Evolutionary conservation across 2,113 vertebrate species (phyloP).

Genomic region (Zeus faber): DNA sequence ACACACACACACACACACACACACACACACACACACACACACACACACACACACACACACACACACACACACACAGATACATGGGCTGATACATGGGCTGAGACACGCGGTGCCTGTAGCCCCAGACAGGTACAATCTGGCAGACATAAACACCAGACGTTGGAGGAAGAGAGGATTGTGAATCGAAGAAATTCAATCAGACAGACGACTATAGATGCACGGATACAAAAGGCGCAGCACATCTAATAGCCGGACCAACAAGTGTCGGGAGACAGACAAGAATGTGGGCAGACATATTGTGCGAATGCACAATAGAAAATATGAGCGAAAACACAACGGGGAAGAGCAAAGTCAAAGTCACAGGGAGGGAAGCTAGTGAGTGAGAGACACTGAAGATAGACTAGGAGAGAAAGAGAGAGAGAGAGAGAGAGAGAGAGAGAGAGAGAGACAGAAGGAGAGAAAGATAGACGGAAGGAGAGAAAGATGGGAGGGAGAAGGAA

Average conservation of each 20-base stretch:
- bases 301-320: conserved; percentile 41
- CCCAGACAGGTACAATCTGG: conserved; percentile 53
- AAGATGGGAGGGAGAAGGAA: conserved; percentile 26
- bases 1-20: too few species aligned
- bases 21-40: conserved; percentile 6
- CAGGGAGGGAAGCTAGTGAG: conserved; percentile 12
- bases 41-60: conserved; percentile 3
- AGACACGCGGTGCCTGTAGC: conserved; percentile 29
- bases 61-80: conserved; percentile 5
- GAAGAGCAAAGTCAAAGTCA: conserved; percentile 57
- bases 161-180: conserved; percentile 3
- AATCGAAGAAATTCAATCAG: conserved; percentile 51
- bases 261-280: conserved; percentile 38
- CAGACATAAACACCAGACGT: conserved; percentile 47
- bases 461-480: conserved; percentile 18
- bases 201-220: conserved; percentile 30
- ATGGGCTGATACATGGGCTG: conserved; percentile 28
- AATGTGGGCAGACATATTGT: conserved; percentile 48
- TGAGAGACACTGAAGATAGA: background rate
- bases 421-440: conserved; percentile 11
- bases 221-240: conserved; percentile 18
- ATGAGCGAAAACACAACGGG: conserved; percentile 44
- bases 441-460: conserved; percentile 12
- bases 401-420: background rate
- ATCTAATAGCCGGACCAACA: conserved; percentile 11